Evolutionary conservation across 2,113 vertebrate genomes (phyloP).

Genomic region (Plecturocebus donacophilus): DNA sequence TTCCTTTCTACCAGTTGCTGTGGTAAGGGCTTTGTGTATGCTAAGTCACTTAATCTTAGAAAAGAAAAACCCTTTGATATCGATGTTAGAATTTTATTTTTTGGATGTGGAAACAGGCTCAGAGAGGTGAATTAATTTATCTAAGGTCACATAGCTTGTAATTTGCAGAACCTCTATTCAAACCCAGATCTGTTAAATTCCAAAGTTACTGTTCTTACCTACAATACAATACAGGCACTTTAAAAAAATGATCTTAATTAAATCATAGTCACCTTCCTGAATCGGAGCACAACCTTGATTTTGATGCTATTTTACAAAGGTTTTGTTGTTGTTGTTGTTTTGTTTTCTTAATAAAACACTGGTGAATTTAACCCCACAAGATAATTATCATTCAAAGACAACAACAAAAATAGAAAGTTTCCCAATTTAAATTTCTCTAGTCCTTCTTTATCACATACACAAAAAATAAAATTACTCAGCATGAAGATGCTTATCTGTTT

Average conservation of each 20-base stretch:
- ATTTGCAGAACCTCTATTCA: not conserved
- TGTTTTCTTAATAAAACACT: not conserved
- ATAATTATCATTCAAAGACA: not conserved
- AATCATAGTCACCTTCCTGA: not conserved
- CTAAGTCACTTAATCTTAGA: not conserved
- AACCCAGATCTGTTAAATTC: not conserved
- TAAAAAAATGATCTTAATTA: not conserved
- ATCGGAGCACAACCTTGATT: not conserved
- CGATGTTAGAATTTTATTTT: not conserved
- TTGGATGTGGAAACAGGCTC: not conserved
- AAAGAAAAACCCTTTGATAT: not conserved
- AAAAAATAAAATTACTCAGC: not conserved
- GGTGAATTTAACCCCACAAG: not conserved
- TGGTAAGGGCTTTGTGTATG: not conserved
- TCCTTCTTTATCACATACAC: not conserved
- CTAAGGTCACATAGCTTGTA: not conserved
- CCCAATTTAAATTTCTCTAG: not conserved
- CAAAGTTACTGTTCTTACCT: not conserved
- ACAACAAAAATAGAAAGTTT: not conserved
- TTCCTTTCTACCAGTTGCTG: not conserved
- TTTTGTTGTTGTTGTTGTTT: not conserved
- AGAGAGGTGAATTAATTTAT: not conserved
- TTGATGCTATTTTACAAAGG: not conserved
- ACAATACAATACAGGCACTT: not conserved
- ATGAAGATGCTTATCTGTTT: not conserved